Evolutionary conservation across 2,113 vertebrate genomes (phyloP).

Genomic region (Poicephalus meyeri): DNA sequence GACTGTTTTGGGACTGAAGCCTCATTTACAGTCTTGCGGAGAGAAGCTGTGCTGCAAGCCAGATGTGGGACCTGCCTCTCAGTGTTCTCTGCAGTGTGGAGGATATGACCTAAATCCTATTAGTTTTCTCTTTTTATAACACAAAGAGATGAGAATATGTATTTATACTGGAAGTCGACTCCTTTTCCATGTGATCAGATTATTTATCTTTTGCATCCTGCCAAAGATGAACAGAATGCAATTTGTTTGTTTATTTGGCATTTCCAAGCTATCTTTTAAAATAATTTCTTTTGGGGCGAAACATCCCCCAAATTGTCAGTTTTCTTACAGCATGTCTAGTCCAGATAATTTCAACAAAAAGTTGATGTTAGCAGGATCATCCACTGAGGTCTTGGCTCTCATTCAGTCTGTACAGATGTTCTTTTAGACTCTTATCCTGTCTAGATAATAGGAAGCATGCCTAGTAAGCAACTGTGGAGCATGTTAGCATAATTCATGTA

Average conservation of each 20-base stretch:
- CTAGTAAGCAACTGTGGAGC: conserved; percentile 42
- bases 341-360: conserved; percentile 58
- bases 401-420: conserved; percentile 70
- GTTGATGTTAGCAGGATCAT: conserved; percentile 37
- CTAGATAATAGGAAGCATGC: conserved; percentile 67
- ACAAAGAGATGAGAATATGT: conserved; percentile 60
- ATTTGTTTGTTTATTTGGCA: conserved; percentile 69
- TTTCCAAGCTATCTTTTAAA: conserved; percentile 55
- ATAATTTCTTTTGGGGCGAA: conserved; percentile 60
- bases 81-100: background rate
- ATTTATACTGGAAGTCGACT: conserved; percentile 69
- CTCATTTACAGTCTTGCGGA: background rate
- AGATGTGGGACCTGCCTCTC: background rate
- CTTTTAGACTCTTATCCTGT: conserved; percentile 60
- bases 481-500: conserved; percentile 60
- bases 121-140: conserved; percentile 60
- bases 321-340: conserved; percentile 61
- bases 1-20: background rate
- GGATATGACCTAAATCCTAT: conserved; percentile 54
- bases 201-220: conserved; percentile 71
- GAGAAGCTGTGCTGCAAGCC: background rate
- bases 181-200: conserved; percentile 67
- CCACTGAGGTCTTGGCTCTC: conserved; percentile 51
- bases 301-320: conserved; percentile 52
- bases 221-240: conserved; percentile 68